A percentile compares a stretch with the other conserved stretches of the same genome.
Evolutionary conservation across 2,888 invertebrate genomes (phyloP).

Genomic region (Drosophila dives): DNA sequence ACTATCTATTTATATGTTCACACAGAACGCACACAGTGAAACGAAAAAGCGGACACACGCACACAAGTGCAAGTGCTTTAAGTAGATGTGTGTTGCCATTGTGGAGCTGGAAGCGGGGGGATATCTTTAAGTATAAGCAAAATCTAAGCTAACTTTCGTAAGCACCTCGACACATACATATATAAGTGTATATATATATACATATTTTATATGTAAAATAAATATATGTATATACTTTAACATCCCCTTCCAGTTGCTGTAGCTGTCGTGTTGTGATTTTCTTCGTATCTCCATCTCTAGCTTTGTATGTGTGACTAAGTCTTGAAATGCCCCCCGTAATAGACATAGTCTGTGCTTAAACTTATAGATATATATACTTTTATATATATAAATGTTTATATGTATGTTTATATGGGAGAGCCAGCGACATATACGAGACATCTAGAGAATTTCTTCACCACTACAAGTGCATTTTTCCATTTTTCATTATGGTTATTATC

Average conservation of each 20-base stretch:
- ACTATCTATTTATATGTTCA: constrained; percentile 58
- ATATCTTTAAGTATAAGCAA: constrained; percentile 23
- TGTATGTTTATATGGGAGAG: constrained; percentile 37
- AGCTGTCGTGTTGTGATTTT: constrained; percentile 49
- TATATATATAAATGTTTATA: constrained; percentile 2
- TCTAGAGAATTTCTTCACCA: constrained; percentile 80
- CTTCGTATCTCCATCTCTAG: constrained; percentile 39
- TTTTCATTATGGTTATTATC: constrained; percentile 84
- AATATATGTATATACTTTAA: constrained; percentile 21
- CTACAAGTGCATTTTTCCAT: constrained; percentile 76
- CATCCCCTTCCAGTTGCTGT: constrained; percentile 43
- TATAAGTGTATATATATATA: background rate
- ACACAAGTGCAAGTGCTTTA: constrained; percentile 69
- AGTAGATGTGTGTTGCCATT: constrained; percentile 5
- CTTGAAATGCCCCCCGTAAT: constrained; percentile 59
- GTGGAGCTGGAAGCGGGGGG: constrained; percentile 14
- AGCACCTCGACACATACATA: constrained; percentile 16
- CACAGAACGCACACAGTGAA: constrained; percentile 66
- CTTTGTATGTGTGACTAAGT: constrained; percentile 67
- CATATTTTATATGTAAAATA: too few relatives aligned
- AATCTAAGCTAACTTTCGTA: constrained; percentile 66
- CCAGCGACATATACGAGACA: constrained; percentile 50
- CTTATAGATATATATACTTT: background rate
- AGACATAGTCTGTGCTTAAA: constrained; percentile 24
- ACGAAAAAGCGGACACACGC: constrained; percentile 74